These are phyloP conservation scores for Sphenodon punctatus DNA, from an alignment of 2,797 vertebrate genomes.

Conservation along the genomic window DNA sequence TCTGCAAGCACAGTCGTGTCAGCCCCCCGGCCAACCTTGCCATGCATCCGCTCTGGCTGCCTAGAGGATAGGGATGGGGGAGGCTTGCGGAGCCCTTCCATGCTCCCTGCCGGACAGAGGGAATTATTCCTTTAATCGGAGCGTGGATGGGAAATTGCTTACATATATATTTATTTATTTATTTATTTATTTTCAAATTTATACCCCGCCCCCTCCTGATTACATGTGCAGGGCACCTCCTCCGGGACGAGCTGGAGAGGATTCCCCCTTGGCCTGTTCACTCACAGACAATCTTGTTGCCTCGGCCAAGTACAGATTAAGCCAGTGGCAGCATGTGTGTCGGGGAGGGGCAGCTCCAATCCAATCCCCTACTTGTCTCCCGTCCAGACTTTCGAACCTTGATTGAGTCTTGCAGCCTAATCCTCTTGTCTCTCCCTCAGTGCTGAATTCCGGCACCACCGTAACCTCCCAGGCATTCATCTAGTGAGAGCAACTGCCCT, in stretches of 20 bases:
- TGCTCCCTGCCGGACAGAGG: accelerated
- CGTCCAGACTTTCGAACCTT: constrained; percentile 4
- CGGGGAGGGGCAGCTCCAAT: too few relatives aligned
- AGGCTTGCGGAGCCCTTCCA: neutral
- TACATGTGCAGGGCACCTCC: accelerated
- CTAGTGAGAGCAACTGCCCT: too few relatives aligned
- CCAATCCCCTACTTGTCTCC: neutral
- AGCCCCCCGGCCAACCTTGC: neutral
- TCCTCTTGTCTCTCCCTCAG: neutral
- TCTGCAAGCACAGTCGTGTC: neutral
- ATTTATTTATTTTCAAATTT: too few relatives aligned
- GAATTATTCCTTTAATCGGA: constrained; percentile 57
- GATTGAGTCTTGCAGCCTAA: neutral
- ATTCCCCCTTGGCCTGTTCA: accelerated
- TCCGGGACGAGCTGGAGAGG: too few relatives aligned
- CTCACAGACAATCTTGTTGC: neutral
- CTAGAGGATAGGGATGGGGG: neutral
- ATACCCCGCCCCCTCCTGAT: too few relatives aligned
- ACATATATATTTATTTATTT: too few relatives aligned
- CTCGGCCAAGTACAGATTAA: neutral
- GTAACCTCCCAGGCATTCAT: accelerated
- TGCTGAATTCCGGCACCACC: neutral
- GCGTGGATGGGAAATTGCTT: constrained; percentile 19
- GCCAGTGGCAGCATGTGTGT: accelerated
- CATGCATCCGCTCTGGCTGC: neutral